Evolutionary conservation across 2,797 vertebrate genomes (phyloP).

Genomic region (Myripristis jacobus): DNA sequence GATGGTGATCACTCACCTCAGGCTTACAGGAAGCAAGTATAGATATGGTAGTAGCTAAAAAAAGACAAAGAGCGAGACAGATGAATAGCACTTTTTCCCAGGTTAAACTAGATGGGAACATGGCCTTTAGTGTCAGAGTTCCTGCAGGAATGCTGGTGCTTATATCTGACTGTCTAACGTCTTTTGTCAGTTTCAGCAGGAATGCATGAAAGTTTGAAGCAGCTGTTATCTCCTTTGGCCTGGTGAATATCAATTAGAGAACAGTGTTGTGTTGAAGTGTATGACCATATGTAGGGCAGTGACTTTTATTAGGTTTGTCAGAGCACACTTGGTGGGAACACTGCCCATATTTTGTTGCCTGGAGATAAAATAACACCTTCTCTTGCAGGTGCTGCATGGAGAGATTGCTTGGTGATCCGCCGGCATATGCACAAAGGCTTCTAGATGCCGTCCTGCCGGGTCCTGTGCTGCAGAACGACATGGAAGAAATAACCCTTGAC

Average conservation of each 20-base stretch:
- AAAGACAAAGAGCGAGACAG: conserved; percentile 35
- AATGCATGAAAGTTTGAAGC: conserved; percentile 44
- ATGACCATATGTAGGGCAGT: conserved; percentile 40
- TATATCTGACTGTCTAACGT: conserved; percentile 10
- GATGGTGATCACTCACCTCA: conserved; percentile 55
- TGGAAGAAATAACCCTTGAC: conserved; percentile 48
- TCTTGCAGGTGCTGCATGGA: conserved; percentile 46
- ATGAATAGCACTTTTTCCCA: background rate
- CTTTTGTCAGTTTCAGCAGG: conserved; percentile 54
- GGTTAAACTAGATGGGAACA: conserved; percentile 28
- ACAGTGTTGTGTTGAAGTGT: conserved; percentile 30
- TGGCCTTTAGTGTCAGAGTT: conserved; percentile 22
- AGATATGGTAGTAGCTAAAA: conserved; percentile 39
- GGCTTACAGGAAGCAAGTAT: conserved; percentile 11
- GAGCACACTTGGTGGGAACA: conserved; percentile 35
- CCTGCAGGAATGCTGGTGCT: conserved; percentile 14
- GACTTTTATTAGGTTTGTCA: conserved; percentile 70
- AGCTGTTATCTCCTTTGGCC: conserved; percentile 36
- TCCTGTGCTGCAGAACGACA: conserved; percentile 28
- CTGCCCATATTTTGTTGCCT: conserved; percentile 39
- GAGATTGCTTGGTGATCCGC: conserved; percentile 18
- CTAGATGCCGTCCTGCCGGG: conserved; percentile 35
- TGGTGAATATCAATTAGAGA: conserved; percentile 37
- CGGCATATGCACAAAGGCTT: conserved; percentile 31
- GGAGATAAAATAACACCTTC: conserved; percentile 56